Conservation (phyloP, 1,140 invertebrate species). For the Archivesica marissinica region DNA sequence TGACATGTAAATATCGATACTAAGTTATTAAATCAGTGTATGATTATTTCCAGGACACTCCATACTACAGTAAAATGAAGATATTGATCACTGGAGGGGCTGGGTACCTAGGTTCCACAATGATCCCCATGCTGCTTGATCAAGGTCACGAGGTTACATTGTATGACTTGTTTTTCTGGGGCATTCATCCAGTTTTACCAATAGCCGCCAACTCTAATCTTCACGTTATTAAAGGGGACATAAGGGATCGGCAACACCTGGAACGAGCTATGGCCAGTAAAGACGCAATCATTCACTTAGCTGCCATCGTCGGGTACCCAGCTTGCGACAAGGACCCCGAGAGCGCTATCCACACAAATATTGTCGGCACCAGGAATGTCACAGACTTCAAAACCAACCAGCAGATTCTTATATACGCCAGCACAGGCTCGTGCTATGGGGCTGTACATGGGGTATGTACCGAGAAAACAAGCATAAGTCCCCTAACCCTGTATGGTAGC, state of each 20-base stretch:
- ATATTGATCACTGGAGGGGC: conserved; percentile 78
- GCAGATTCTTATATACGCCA: conserved; percentile 78
- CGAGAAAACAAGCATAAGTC: conserved; percentile 76
- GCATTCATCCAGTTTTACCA: conserved; percentile 68
- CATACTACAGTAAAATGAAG: too few relatives aligned
- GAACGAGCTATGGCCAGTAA: conserved; percentile 69
- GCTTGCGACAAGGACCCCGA: conserved; percentile 78
- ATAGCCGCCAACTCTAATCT: conserved; percentile 69
- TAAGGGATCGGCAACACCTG: conserved; percentile 69
- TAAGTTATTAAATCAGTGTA: too few relatives aligned
- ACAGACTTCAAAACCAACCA: conserved; percentile 67
- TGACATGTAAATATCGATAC: too few relatives aligned
- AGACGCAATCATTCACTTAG: conserved; percentile 75
- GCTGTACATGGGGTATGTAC: conserved; percentile 77
- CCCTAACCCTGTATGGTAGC: conserved; percentile 76
- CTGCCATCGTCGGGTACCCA: conserved; percentile 80
- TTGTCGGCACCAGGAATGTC: conserved; percentile 75
- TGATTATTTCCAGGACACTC: too few relatives aligned
- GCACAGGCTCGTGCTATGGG: conserved; percentile 79
- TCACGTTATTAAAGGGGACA: conserved; percentile 72
- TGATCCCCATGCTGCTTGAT: conserved; percentile 75
- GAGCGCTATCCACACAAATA: conserved; percentile 72
- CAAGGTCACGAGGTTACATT: conserved; percentile 77
- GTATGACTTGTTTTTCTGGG: conserved; percentile 77
- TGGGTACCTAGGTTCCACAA: conserved; percentile 77